These are phyloP conservation scores for Tachyglossus aculeatus DNA, from an alignment of 2,797 vertebrate species.

Conservation along the genomic window DNA sequence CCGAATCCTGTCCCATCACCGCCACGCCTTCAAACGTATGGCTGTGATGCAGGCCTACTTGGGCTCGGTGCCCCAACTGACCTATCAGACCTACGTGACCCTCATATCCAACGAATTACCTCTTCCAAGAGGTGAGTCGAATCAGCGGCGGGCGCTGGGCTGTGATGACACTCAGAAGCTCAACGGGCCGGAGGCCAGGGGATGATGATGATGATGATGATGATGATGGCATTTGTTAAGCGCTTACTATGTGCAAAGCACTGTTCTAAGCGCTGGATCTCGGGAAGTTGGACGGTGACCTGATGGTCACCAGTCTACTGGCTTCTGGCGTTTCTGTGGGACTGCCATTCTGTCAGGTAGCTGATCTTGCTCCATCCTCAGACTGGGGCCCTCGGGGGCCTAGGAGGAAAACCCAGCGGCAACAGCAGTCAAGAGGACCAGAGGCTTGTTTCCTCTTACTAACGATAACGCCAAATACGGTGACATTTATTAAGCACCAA, in stretches of 20 bases:
- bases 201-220: not conserved
- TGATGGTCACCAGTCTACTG: not conserved
- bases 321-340: constrained; percentile 12
- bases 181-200: constrained; percentile 1
- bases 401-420: constrained; percentile 5
- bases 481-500: too few species aligned
- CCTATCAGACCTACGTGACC: constrained; percentile 92
- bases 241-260: not conserved
- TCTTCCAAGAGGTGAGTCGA: constrained; percentile 76
- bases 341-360: not conserved
- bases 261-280: not conserved
- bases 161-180: constrained; percentile 4
- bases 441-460: not conserved
- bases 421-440: not conserved
- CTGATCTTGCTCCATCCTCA: not conserved
- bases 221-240: too few species aligned
- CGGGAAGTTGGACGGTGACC: not conserved
- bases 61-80: constrained; percentile 94
- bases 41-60: constrained; percentile 96
- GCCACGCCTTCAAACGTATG: constrained; percentile 93
- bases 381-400: not conserved
- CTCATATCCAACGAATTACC: constrained; percentile 86
- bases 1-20: constrained; percentile 86
- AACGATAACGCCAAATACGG: too few species aligned
- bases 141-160: constrained; percentile 26